Base-by-base conservation (phyloP, 2,888 invertebrate species). In the Punctoribates punctum region DNA sequence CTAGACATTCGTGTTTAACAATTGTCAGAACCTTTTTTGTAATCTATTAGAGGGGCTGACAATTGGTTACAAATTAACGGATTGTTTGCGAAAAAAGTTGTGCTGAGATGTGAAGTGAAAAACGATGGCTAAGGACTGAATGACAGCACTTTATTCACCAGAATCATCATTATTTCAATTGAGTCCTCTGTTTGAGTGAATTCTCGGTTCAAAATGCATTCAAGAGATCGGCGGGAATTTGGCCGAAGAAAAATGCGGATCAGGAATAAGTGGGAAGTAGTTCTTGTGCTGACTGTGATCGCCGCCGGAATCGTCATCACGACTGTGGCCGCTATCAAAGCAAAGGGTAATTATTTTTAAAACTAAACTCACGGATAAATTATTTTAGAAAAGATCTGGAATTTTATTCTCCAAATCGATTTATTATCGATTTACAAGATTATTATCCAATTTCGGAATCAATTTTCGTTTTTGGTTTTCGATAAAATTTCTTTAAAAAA, bases 271-370 rank as follows among this genome's bases (percentile, higher is more conserved):
- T 78, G 78, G 78, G 78, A 78, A 75, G 27, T 78, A 3, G 51
- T 78, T 62, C 73, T 78, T 8, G 77, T 78, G n/a, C 46, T 78
- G 27, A 27, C 75, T 34, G 72, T 78, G 3, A 73, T 78, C 13
- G 74, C 67, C 6, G 73, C 75, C 27, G 78, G 78, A 17, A 72
- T 78, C 25, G 75, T 78, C 29, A 74, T 78, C 27, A 77, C 78
- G n/a, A 78, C 77, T 25, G 72, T 78, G 25, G 75, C 78, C 15
- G 78, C 77, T 11, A 67, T 78, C 25, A 77, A 77, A 77, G 73
- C 77, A n/a, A 78, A 78, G 75, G 78, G 78, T 78, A 74, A 51
- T 42, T 57, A 13, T 17, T 57, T 9, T 23, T 57, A 57, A 73
- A 42, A 29, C 20, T 46, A 73, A 5, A 13, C 34, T 34, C 8